Evolutionary conservation across 2,113 vertebrate species (phyloP).

Genomic region (Boleophthalmus pectinirostris): DNA sequence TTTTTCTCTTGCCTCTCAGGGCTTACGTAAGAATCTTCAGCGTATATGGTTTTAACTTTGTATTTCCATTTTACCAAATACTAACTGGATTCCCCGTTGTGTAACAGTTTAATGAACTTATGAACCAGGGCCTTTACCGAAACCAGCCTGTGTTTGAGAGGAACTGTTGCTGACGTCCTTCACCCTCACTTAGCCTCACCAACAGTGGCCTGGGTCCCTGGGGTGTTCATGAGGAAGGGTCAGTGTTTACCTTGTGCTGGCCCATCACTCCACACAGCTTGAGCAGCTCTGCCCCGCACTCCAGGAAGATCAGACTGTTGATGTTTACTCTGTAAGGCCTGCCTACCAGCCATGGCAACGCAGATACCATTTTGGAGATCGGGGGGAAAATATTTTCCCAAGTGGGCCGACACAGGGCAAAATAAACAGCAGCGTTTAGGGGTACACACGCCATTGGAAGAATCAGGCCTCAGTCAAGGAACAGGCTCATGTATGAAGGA

Average conservation of each 20-base stretch:
- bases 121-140: slow-evolving; percentile 40
- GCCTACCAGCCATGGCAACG: slow-evolving; percentile 47
- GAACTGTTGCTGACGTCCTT: slow-evolving; percentile 68
- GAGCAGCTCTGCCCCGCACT: slow-evolving; percentile 41
- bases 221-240: slow-evolving; percentile 52
- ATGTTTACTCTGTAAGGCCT: slow-evolving; percentile 62
- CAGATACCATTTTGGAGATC: slow-evolving; percentile 69
- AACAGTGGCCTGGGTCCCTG: slow-evolving; percentile 68
- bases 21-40: too few species aligned
- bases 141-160: slow-evolving; percentile 59
- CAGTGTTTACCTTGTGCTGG: slow-evolving; percentile 66
- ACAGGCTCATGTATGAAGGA: slow-evolving; percentile 16
- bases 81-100: not conserved
- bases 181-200: slow-evolving; percentile 72
- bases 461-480: slow-evolving; percentile 56
- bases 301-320: slow-evolving; percentile 45
- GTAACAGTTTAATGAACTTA: slow-evolving; percentile 54
- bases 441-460: slow-evolving; percentile 46
- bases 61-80: not conserved
- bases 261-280: slow-evolving; percentile 58
- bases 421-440: slow-evolving; percentile 64
- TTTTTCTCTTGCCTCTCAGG: too few species aligned
- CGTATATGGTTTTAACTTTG: too few species aligned
- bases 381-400: slow-evolving; percentile 71
- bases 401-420: slow-evolving; percentile 57